Base-by-base conservation (phyloP, 1,140 invertebrate genomes). In the Drosophila kikkawai region DNA sequence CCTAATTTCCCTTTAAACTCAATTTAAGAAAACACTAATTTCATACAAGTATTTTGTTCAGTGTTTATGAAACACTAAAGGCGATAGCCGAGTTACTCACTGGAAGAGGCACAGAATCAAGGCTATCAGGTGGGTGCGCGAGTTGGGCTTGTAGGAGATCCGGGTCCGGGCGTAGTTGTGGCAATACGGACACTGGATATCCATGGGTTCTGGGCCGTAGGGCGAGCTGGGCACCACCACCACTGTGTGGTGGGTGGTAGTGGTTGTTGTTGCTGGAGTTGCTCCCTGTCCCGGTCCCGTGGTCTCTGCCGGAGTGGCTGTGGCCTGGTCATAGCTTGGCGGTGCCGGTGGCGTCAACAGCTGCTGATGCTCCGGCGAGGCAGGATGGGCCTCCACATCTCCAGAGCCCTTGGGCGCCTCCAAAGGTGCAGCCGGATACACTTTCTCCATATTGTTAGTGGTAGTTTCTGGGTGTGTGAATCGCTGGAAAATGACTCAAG, bases 101-200 rank as follows among this genome's bases (percentile, higher is more conserved):
- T 93, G 93, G 37, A 95, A 75, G 19, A 95, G 9, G 74, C 95
- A 96, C 3, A 95, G 75, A 5, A 95, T 4, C 45, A 95, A 68
- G 7, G 95, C 95, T 48, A 95, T 93, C 0, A 95, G 53, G 79
- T 96, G 95, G 7, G 95, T 96, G 77, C 94, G 95, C 0, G 93
- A 94, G 13, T 93, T 94, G 4, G 94, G 75, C 80, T 93, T 93
- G 7, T 91, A 93, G 58, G 94, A 92, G n/a, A 95, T 78, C 19
- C 86, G 80, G 0, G 95, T 95, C 3, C 86, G 75, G 42, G 95
- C 94, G 11, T 91, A 88, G 3, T 93, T 92, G 3, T 93, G 93
- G 59, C 95, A 96, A 17, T 93, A 86, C 0, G 95, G 95, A 82
- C 95, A 96, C 1, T 74, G 91, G 19, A 94, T 70, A 8, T 79